These are phyloP conservation scores for Paracentrotus lividus DNA, from an alignment of 53 echinoderm and acorn worm genomes.

Conservation along the genomic window DNA sequence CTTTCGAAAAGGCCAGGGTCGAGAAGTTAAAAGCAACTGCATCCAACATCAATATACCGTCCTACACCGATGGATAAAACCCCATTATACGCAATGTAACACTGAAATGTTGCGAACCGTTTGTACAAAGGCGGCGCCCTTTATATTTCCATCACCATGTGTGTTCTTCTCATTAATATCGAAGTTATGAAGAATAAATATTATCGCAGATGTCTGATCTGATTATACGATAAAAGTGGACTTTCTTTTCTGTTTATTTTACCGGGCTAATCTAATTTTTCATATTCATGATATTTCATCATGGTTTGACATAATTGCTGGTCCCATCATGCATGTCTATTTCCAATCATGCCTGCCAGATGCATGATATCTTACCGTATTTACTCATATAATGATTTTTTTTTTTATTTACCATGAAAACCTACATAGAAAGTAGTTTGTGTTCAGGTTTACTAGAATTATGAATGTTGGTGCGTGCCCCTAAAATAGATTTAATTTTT, in stretches of 20 bases:
- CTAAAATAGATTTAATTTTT: no score
- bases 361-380: no score
- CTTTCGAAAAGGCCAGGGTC: not conserved
- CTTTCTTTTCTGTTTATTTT: not conserved
- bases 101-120: not conserved
- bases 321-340: not conserved
- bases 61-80: not conserved
- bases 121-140: not conserved
- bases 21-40: not conserved
- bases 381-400: no score
- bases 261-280: not conserved
- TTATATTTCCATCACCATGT: not conserved
- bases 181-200: not conserved
- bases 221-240: not conserved
- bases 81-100: not conserved
- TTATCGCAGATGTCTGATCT: not conserved
- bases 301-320: not conserved
- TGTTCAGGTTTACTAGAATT: no score
- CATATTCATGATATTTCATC: not conserved
- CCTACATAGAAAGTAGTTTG: no score
- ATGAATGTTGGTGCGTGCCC: no score
- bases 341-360: not conserved
- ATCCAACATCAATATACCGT: not conserved
- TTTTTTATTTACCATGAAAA: no score
- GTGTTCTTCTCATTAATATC: slow-evolving; percentile 19